Base-by-base conservation (phyloP, 1,140 invertebrate genomes). In the Drosophila bifasciata region DNA sequence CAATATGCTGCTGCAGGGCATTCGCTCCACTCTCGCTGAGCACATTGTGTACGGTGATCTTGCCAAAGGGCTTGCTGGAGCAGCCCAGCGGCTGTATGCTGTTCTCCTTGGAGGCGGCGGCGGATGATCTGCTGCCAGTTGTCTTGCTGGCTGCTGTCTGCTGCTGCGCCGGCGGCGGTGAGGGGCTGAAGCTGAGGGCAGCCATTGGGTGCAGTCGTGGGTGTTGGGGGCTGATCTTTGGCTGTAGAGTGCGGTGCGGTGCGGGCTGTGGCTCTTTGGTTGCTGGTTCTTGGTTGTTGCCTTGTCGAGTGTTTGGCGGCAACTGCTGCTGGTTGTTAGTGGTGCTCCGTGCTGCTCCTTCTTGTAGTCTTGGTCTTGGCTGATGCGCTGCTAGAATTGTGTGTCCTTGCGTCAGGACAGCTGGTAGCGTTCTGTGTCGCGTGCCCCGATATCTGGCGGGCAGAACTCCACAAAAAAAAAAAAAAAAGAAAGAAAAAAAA, bases 371-470 rank as follows among this genome's bases (percentile, higher is more conserved):
- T 32, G 8, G 36, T 13, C 15, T 28, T 1, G 32, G 41, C 55
- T n/a, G n/a, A 13, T 55, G 40, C 41, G 25, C 53, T 55, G 45
- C 25, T 71, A 8, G 36, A 36, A 44, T 58, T 53, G 28, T 51
- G 43, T 78, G 74, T 85, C 75, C 75, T 89, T 70, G 71, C 70
- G 51, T 69, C 49, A 80, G 89, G 81, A 91, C 89, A 91, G 89
- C 89, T 91, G 89, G 71, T 85, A 57, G 70, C 77, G 66, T 81
- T 90, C 59, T 89, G 90, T 91, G 90, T 91, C 90, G 90, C 90
- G 90, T 91, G 90, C 90, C 90, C 89, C 66, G 63, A 69, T 68
- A 63, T 69, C 63, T 43, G 50, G 48, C 49, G 50, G 50, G 57
- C 57, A 71, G 9, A 53, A 55, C 50, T 46, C 64, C 67, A 52